phyloP scores from a whole-genome alignment of 1,140 invertebrate genomes.

The Ridgeia piscesae region DNA sequence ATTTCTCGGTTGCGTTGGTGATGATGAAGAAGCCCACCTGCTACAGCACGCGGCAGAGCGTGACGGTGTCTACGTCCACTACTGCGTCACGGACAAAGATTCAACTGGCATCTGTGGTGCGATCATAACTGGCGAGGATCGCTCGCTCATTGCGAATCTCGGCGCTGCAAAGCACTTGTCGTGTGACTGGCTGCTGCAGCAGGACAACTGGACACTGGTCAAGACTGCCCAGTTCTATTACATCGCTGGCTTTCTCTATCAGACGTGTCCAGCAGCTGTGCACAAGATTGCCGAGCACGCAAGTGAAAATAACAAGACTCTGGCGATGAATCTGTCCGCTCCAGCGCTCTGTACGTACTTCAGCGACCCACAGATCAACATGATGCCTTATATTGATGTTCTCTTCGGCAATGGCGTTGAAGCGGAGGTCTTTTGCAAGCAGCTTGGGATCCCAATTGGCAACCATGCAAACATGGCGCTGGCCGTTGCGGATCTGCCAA shows the following conservation, averaged over 20 bases:
- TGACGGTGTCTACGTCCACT: slow-evolving; percentile 78
- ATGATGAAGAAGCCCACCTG: slow-evolving; percentile 87
- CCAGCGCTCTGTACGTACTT: slow-evolving; percentile 92
- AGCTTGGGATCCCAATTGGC: slow-evolving; percentile 69
- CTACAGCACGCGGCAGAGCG: slow-evolving; percentile 76
- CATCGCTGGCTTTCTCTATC: slow-evolving; percentile 91
- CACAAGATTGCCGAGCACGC: slow-evolving; percentile 76
- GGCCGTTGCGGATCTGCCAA: slow-evolving; percentile 73
- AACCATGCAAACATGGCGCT: slow-evolving; percentile 84
- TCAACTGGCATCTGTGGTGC: slow-evolving; percentile 24
- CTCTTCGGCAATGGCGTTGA: slow-evolving; percentile 94
- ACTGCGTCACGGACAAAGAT: slow-evolving; percentile 59
- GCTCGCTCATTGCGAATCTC: slow-evolving; percentile 92
- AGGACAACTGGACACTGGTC: slow-evolving; percentile 76
- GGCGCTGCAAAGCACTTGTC: slow-evolving; percentile 94
- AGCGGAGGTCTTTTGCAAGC: slow-evolving; percentile 76
- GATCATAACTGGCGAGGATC: slow-evolving; percentile 23
- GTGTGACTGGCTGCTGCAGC: slow-evolving; percentile 76
- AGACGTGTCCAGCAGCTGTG: slow-evolving; percentile 83
- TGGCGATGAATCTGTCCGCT: slow-evolving; percentile 94
- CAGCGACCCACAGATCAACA: slow-evolving; percentile 74
- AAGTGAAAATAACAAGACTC: slow-evolving; percentile 74
- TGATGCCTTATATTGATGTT: slow-evolving; percentile 91
- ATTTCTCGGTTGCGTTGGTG: slow-evolving; percentile 93
- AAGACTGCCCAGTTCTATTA: slow-evolving; percentile 84